Percentiles rank a stretch among this genome's conserved stretches.
Conservation (phyloP, 30 jellyfish, hydroid and myxozoan genomes). For the Hydractinia symbiolongicarpus region DNA sequence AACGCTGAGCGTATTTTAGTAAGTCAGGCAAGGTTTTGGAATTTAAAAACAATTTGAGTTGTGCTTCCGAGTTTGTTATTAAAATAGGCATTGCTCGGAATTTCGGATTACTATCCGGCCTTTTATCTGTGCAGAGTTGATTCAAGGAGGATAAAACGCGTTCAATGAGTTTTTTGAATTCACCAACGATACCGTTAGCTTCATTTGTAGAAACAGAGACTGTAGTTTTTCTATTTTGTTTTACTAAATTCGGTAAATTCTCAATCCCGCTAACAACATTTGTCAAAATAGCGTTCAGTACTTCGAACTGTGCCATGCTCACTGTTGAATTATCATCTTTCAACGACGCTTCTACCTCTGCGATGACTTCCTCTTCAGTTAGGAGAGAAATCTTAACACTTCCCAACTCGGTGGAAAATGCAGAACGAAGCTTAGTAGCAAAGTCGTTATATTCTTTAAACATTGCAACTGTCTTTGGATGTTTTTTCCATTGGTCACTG, state of each 20-base stretch:
- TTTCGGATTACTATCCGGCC: neutral
- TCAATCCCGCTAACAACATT: slow-evolving; percentile 38
- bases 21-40: slow-evolving; percentile 17
- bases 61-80: slow-evolving; percentile 13
- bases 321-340: slow-evolving; percentile 39
- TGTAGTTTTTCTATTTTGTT: neutral
- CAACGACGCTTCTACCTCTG: slow-evolving; percentile 21
- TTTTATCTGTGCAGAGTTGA: slow-evolving; percentile 22
- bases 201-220: slow-evolving; percentile 21
- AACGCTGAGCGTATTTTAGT: slow-evolving; percentile 21
- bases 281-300: slow-evolving; percentile 19
- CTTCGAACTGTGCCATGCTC: slow-evolving; percentile 28
- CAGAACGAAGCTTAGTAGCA: slow-evolving; percentile 24
- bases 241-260: slow-evolving; percentile 35
- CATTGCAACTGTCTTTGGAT: slow-evolving; percentile 9
- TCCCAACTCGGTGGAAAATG: slow-evolving; percentile 27
- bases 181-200: neutral
- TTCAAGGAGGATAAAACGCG: slow-evolving; percentile 16
- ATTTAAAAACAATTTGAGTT: slow-evolving; percentile 25
- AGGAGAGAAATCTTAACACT: slow-evolving; percentile 30
- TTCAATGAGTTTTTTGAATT: slow-evolving; percentile 22
- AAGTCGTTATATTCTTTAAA: slow-evolving; percentile 23
- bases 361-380: slow-evolving; percentile 8
- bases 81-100: neutral
- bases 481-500: slow-evolving; percentile 47